Base-by-base conservation (phyloP, 1,140 invertebrate species). In the Hyposmocoma kahamanoa region DNA sequence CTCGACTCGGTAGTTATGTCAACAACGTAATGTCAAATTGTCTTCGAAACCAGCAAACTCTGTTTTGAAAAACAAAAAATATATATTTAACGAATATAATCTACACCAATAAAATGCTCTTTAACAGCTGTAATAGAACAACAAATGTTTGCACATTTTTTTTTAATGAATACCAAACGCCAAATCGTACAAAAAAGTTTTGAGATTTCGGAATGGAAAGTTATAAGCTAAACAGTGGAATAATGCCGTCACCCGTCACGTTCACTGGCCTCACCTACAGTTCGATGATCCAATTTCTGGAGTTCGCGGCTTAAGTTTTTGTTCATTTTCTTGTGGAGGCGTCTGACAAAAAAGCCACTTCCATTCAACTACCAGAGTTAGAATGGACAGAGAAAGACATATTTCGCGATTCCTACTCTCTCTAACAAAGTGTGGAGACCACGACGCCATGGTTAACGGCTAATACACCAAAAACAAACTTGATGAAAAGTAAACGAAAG, bases 271-370 rank as follows among this genome's bases (percentile, higher is more conserved):
- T 72, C 66, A 60, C 63, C 50, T 66, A 76, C 67, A 78, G 74
- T 81, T 81, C 77, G 73, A 81, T 75, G 77, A 78, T 81, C 77
- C 63, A 81, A 78, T 81, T 81, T 74, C 67, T 62, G 62, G 59
- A 75, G 72, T 80, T 72, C 68, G 66, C 57, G 44, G 60, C 57
- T 56, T 34, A 52, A 58, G 49, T 70, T 74, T 81, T 79, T 75
- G 69, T 67, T 63, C 53, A 59, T 70, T 68, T 72, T 68, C 59
- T 72, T 72, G 67, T 43, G 53, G 46, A 70, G 57, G 50, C 54
- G 64, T 36, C 50, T 59, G 50, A 57, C 55, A 74, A 77, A 78
- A 78, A 81, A 73, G 44, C 53, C 21, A 58, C 58, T 56, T 56
- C 57, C 67, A 77, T 73, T 79, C 59, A 77, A 65, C 47, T 56